Evolutionary conservation across 2,797 vertebrate species (phyloP), one percentile per base, ranked within the genome.

Genomic region (Mastacembelus armatus): DNA sequence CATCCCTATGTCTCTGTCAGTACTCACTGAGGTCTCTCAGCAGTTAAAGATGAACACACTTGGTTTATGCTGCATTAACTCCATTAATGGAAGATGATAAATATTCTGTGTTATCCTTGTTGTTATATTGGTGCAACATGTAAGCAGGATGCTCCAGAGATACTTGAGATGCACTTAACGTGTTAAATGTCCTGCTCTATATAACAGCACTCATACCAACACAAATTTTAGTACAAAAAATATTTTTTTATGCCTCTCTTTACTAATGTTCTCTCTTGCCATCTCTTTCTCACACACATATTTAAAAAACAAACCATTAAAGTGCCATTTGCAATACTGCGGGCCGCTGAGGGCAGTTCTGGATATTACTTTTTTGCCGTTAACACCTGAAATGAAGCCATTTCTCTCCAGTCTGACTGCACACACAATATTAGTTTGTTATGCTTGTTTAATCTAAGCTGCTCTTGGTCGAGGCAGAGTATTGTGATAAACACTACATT

Each of bases 361-460:
- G 32, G n/a, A 48, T 69, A 33, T 51, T 64, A 10, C 48, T 16
- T 54, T 60, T 69, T 45, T 54, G 21, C 15, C 42, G 40, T 59
- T 40, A 50, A 70, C 10, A 10, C 35, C 40, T 40, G 21, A 67
- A 58, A 74, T 52, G 10, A 64, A 62, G 10, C 33, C 22, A 43
- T 50, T 59, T 22, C 67, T 82, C 50, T 42, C 16, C 24, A 7
- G 1, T 51, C 29, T 30, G 36, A 58, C 33, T 73, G 42, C 47
- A 45, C 10, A 43, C 22, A 50, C 19, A 48, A 43, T 49, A 47
- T 66, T 49, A 66, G 26, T 56, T 57, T 56, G 50, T 38, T 52
- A 44, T 44, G 21, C 4, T 21, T 21, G 30, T 56, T n/a, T 36
- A 39, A 56, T 7, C 4, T 22, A 10, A 12, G 15, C 40, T 52